Percentiles rank a stretch among this genome's conserved stretches.
Evolutionary conservation across 2,888 invertebrate genomes (phyloP).

Genomic region (Cataglyphis livida): DNA sequence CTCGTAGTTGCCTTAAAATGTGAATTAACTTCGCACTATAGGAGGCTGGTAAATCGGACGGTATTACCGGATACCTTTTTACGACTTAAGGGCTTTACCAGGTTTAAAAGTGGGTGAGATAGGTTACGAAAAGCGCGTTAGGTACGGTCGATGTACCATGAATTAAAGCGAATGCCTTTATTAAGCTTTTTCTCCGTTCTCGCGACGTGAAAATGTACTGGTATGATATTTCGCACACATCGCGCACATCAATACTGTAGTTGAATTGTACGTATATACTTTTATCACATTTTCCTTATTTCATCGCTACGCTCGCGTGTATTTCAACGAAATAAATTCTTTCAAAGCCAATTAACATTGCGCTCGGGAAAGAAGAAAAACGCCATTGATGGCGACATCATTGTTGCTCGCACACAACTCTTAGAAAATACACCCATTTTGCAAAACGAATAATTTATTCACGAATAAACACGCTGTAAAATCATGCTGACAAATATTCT

Average conservation of each 20-base stretch:
- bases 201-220: background rate
- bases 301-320: background rate
- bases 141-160: constrained; percentile 40
- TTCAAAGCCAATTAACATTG: constrained; percentile 41
- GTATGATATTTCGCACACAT: background rate
- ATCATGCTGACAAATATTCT: background rate
- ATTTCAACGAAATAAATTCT: constrained; percentile 17
- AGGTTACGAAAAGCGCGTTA: constrained; percentile 48
- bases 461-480: background rate
- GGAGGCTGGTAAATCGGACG: constrained; percentile 47
- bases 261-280: background rate
- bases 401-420: background rate
- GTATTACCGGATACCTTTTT: constrained; percentile 50
- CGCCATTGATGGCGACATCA: background rate
- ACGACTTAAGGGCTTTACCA: constrained; percentile 42
- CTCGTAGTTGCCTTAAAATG: constrained; percentile 47
- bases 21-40: constrained; percentile 55
- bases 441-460: background rate
- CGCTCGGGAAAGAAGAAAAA: background rate
- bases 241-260: background rate
- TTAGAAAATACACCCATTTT: background rate
- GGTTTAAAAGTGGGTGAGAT: constrained; percentile 46
- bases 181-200: constrained; percentile 29
- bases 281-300: background rate
- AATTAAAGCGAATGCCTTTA: constrained; percentile 38